These are phyloP conservation scores for Athalia rosae DNA, from an alignment of 2,888 invertebrate species.

Conservation along the genomic window DNA sequence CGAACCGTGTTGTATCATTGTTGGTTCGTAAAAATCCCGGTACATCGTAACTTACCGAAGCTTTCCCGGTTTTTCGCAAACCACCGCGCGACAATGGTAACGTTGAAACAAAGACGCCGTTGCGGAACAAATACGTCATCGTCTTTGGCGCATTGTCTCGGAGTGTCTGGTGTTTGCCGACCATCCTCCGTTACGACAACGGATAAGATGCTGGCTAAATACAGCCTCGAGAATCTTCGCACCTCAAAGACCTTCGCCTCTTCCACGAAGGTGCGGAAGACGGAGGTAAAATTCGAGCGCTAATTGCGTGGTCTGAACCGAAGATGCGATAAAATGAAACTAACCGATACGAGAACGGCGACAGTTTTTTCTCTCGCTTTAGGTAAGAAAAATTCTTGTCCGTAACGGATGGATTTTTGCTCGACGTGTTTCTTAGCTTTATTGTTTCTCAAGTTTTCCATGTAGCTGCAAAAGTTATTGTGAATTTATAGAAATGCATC, in stretches of 20 bases:
- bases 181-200: background rate
- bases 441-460: no score
- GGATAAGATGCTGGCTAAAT: constrained; percentile 18
- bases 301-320: constrained; percentile 11
- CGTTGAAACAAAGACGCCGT: constrained; percentile 26
- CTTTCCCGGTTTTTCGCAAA: background rate
- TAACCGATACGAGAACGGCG: background rate
- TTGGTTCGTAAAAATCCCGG: no score
- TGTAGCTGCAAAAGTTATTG: no score
- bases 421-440: no score
- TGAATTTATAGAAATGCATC: no score
- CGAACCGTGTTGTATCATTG: background rate
- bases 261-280: constrained; percentile 1
- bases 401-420: no score
- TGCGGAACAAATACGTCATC: constrained; percentile 37
- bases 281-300: constrained; percentile 9
- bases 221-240: constrained; percentile 27
- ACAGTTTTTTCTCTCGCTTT: no score
- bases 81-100: constrained; percentile 8
- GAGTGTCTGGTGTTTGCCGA: constrained; percentile 42
- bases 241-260: constrained; percentile 25
- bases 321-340: background rate
- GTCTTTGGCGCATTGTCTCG: constrained; percentile 32
- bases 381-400: no score
- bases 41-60: no score